Conservation (phyloP, 2,888 invertebrate genomes). For the Catocala sponsa region DNA sequence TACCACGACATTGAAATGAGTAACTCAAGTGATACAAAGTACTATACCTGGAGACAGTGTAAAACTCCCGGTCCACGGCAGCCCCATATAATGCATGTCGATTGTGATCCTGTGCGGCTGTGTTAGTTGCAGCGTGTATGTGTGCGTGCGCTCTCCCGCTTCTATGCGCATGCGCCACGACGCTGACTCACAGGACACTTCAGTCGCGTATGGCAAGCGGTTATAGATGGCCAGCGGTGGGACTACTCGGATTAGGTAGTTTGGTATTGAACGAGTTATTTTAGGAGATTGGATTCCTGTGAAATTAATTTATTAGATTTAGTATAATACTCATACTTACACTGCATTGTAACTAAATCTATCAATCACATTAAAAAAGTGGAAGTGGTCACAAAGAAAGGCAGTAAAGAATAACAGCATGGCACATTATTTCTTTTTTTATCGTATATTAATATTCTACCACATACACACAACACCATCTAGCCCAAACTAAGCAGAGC, state of each 20-base stretch:
- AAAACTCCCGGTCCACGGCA: constrained; percentile 91
- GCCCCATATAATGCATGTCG: constrained; percentile 89
- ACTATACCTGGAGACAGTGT: constrained; percentile 89
- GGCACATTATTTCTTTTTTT: too few species aligned
- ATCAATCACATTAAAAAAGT: too few species aligned
- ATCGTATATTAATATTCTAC: too few species aligned
- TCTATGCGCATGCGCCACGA: constrained; percentile 87
- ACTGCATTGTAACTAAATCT: too few species aligned
- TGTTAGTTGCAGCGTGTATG: constrained; percentile 90
- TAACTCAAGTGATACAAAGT: too few species aligned
- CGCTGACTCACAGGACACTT: constrained; percentile 44
- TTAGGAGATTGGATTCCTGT: constrained; percentile 77
- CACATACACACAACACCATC: too few species aligned
- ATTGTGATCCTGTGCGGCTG: constrained; percentile 85
- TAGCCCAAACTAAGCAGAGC: too few species aligned
- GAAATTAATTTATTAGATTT: background rate
- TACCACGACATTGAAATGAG: too few species aligned
- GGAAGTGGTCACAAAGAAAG: too few species aligned
- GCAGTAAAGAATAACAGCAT: too few species aligned
- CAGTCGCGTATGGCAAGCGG: constrained; percentile 90
- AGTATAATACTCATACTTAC: too few species aligned
- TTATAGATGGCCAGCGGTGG: constrained; percentile 93
- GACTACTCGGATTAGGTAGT: constrained; percentile 91
- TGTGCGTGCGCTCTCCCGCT: constrained; percentile 91
- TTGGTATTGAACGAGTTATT: constrained; percentile 89